These are phyloP conservation scores for Boulengerochromis microlepis DNA, from an alignment of 2,113 vertebrate species.

Conservation along the genomic window DNA sequence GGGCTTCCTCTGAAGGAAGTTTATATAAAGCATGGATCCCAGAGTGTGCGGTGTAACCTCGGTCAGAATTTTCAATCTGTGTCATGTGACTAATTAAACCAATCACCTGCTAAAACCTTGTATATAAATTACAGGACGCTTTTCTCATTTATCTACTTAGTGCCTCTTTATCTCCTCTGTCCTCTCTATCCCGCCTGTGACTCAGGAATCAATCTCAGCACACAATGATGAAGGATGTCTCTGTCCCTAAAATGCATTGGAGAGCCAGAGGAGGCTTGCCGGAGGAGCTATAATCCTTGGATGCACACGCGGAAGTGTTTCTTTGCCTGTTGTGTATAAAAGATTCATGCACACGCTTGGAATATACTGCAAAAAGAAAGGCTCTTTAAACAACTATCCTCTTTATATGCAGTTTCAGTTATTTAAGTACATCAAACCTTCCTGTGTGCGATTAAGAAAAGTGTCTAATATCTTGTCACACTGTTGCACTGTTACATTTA, in stretches of 20 bases:
- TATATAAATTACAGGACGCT: neutral
- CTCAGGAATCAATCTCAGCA: neutral
- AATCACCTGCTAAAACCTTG: neutral
- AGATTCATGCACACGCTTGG: neutral
- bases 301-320: neutral
- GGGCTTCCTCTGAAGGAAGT: neutral
- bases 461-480: neutral
- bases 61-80: neutral
- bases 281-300: neutral
- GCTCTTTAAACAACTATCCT: neutral
- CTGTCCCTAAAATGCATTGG: neutral
- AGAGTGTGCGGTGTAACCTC: accelerated
- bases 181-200: neutral
- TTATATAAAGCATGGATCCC: neutral
- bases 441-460: neutral
- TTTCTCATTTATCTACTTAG: neutral
- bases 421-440: neutral
- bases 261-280: neutral
- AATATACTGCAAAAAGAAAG: neutral
- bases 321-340: neutral
- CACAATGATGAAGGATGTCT: neutral
- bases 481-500: neutral
- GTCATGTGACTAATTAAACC: neutral
- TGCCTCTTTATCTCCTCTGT: neutral
- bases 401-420: neutral